Evolutionary conservation across 2,113 vertebrate genomes (phyloP), one percentile per base, ranked within the genome.

Genomic region (Catharus minimus): DNA sequence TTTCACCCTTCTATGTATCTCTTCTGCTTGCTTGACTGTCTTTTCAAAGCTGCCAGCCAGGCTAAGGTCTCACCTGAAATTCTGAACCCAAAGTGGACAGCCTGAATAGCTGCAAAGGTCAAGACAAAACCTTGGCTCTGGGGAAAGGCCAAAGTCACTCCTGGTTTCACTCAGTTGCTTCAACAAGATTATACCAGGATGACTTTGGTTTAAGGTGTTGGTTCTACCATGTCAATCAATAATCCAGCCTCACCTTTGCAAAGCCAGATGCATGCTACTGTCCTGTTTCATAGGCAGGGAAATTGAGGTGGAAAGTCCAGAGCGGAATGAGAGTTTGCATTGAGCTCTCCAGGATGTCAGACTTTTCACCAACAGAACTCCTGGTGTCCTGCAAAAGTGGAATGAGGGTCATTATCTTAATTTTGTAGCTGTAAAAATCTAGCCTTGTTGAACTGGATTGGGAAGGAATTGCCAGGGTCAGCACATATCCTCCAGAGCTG

Each of bases 21-120:
- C 50, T 82, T 95, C 89, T 18, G 9, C 56, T 95, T 86, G 78
- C 58, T 92, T 90, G 82, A 65, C 32, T 64, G 64, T 93, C 79
- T 94, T 95, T 93, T 90, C 47, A 81, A 69, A 95, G 90, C 88
- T 95, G 81, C 96, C 94, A 95, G 62, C 44, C n/a, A 88, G 24
- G 18, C 82, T 96, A 77, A 92, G 50, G 88, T 92, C 74, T 82
- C 12, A 11, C 72, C 26, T 93, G 82, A 65, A 92, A 87, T 90
- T 84, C 71, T 89, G 72, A 90, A 86, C 61, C 46, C 2, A 0
- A 91, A 86, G 28, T 44, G 46, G 77, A 65, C 36, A 88, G 65
- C 57, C 87, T 80, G 76, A 89, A 87, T 65, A 91, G 52, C 46
- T 73, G 67, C 58, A 89, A 94, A 96, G 76, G 53, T 93, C 93